Percentiles rank a stretch among this genome's conserved stretches.
Evolutionary conservation across 2,797 vertebrate genomes (phyloP).

Genomic region (Sebastes hubbsi): DNA sequence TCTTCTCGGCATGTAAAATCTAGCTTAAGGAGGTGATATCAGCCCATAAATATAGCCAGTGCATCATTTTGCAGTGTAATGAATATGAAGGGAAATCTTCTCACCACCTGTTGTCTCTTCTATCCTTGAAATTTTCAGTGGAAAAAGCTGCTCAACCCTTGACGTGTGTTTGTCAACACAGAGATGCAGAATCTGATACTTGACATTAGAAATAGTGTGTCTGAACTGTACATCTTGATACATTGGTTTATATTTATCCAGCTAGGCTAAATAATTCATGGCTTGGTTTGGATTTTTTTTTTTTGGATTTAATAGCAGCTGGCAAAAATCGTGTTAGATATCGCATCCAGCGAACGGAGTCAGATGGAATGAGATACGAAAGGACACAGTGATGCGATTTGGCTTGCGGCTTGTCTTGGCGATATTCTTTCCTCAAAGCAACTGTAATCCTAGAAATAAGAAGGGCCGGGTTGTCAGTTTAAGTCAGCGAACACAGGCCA

Average conservation of each 20-base stretch:
- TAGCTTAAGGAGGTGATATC: slow-evolving; percentile 83
- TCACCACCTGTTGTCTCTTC: slow-evolving; percentile 75
- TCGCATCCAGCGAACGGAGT: slow-evolving; percentile 14
- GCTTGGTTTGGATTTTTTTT: slow-evolving; percentile 25
- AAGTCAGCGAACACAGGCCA: neutral
- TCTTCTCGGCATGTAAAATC: slow-evolving; percentile 68
- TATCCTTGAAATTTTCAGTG: slow-evolving; percentile 69
- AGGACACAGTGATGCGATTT: slow-evolving; percentile 3
- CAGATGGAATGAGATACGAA: slow-evolving; percentile 6
- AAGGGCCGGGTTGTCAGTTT: neutral
- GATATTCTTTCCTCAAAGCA: slow-evolving; percentile 16
- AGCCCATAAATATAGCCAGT: slow-evolving; percentile 80
- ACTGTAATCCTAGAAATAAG: slow-evolving; percentile 15
- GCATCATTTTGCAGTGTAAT: slow-evolving; percentile 81
- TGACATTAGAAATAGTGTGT: slow-evolving; percentile 49
- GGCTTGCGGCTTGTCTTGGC: neutral
- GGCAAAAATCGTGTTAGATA: slow-evolving; percentile 20
- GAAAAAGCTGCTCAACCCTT: slow-evolving; percentile 65
- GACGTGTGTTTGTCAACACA: slow-evolving; percentile 79
- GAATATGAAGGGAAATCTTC: slow-evolving; percentile 76
- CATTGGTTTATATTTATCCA: slow-evolving; percentile 50
- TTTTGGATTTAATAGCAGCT: slow-evolving; percentile 37
- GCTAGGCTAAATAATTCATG: slow-evolving; percentile 24
- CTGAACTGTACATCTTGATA: slow-evolving; percentile 39
- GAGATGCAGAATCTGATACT: slow-evolving; percentile 64